Percentiles rank a stretch among this genome's conserved stretches.
phyloP scores from a whole-genome alignment of 2,113 vertebrate genomes.

The Gadus chalcogrammus region DNA sequence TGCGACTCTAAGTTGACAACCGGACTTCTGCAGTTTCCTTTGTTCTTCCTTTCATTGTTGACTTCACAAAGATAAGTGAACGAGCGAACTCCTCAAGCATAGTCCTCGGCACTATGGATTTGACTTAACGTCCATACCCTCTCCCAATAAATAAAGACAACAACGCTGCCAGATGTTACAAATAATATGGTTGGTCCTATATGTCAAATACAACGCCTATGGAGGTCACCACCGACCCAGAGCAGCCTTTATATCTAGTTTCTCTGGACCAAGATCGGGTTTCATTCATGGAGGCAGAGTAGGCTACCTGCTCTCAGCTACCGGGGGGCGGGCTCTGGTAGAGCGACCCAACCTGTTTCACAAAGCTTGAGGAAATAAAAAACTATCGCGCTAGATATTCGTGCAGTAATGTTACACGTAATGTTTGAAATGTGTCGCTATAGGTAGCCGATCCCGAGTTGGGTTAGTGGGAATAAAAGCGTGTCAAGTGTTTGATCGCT shows the following conservation, averaged over 20 bases:
- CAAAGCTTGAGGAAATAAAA: slow-evolving; percentile 11
- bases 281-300: slow-evolving; percentile 29
- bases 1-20: not conserved
- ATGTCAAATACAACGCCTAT: too few species aligned
- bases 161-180: too few species aligned
- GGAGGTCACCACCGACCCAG: not conserved
- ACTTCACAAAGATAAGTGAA: not conserved
- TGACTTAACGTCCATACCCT: too few species aligned
- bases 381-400: too few species aligned
- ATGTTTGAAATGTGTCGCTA: too few species aligned
- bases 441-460: too few species aligned
- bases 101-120: too few species aligned
- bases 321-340: slow-evolving; percentile 9
- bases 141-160: too few species aligned
- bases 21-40: not conserved
- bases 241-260: not conserved
- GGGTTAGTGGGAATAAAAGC: not conserved
- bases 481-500: not conserved
- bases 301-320: slow-evolving; percentile 20
- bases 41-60: slow-evolving; percentile 41
- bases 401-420: too few species aligned
- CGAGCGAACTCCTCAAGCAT: not conserved
- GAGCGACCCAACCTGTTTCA: slow-evolving; percentile 65
- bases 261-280: slow-evolving; percentile 4
- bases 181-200: too few species aligned